Evolutionary conservation across 30 jellyfish, hydroid and myxozoan genomes (phyloP).

Genomic region (Phacellophora camtschatica): DNA sequence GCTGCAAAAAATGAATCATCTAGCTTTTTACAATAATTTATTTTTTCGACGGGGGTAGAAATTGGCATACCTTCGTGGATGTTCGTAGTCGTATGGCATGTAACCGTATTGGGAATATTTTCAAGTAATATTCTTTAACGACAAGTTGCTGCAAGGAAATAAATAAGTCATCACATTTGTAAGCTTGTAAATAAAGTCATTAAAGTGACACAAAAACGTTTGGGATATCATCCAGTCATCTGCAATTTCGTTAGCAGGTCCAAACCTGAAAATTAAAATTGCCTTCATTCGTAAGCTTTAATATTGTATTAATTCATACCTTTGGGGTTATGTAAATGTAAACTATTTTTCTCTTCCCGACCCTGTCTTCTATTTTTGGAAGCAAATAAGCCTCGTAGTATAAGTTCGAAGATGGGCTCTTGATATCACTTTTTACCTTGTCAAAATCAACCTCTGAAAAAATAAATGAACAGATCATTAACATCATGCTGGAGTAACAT

Average conservation of each 20-base stretch:
- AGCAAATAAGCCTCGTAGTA: slow-evolving; percentile 72
- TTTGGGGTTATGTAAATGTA: slow-evolving; percentile 75
- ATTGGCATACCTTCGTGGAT: slow-evolving; percentile 71
- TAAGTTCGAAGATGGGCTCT: slow-evolving; percentile 44
- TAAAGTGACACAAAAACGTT: too few species aligned
- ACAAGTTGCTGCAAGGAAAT: slow-evolving; percentile 55
- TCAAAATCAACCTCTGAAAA: slow-evolving; percentile 50
- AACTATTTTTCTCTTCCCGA: slow-evolving; percentile 49
- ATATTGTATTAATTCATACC: too few species aligned
- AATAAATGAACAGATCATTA: too few species aligned
- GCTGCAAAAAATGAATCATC: too few species aligned
- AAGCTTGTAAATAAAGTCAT: too few species aligned
- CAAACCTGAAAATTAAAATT: too few species aligned
- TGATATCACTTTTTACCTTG: slow-evolving; percentile 32
- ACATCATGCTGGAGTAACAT: too few species aligned
- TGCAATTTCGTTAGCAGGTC: too few species aligned
- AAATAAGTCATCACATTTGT: background rate
- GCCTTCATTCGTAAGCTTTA: too few species aligned
- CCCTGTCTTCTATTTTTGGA: background rate
- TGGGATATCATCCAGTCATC: too few species aligned
- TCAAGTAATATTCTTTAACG: slow-evolving; percentile 74
- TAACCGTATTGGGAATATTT: slow-evolving; percentile 58
- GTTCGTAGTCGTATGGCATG: slow-evolving; percentile 75
- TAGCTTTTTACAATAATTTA: too few species aligned
- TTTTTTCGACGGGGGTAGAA: too few species aligned